Percentiles rank a stretch among this genome's conserved stretches.
Evolutionary conservation across 2,797 vertebrate genomes (phyloP).

Genomic region (Hybognathus amarus): DNA sequence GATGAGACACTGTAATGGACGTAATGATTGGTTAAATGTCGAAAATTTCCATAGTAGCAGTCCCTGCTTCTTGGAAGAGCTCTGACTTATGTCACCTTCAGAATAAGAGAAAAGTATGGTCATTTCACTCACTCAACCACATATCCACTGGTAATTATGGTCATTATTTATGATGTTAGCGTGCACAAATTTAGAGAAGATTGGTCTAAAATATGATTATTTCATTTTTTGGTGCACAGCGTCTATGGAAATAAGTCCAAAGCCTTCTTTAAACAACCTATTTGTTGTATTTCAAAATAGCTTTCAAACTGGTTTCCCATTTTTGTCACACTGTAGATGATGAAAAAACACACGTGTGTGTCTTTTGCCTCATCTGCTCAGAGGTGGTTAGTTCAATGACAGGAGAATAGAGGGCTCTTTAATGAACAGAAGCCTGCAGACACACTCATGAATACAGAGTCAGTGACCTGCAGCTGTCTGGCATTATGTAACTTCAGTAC

Average conservation of each 20-base stretch:
- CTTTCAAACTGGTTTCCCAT: not conserved
- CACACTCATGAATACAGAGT: conserved; percentile 26
- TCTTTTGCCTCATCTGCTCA: not conserved
- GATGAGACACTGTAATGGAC: conserved; percentile 18
- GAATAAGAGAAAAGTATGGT: conserved; percentile 9
- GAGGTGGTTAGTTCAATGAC: conserved; percentile 38
- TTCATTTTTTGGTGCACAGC: not conserved
- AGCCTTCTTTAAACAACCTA: conserved; percentile 8
- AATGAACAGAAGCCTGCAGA: conserved; percentile 28
- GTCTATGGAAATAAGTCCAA: not conserved
- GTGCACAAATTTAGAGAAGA: not conserved
- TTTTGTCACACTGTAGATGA: not conserved
- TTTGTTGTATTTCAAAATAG: not conserved
- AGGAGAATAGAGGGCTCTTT: conserved; percentile 47
- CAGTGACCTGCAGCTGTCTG: conserved; percentile 51
- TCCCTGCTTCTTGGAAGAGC: not conserved
- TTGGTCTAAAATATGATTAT: conserved; percentile 33
- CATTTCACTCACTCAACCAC: conserved; percentile 11
- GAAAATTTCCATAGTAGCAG: conserved; percentile 28
- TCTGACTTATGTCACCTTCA: not conserved
- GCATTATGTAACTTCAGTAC: conserved; percentile 59
- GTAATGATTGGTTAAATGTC: conserved; percentile 4
- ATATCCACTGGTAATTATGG: conserved; percentile 4
- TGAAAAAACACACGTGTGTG: not conserved
- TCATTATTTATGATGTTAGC: conserved; percentile 37